These are phyloP conservation scores for Phrynocephalus guinanensis DNA, from an alignment of 2,797 vertebrate genomes.

Conservation along the genomic window DNA sequence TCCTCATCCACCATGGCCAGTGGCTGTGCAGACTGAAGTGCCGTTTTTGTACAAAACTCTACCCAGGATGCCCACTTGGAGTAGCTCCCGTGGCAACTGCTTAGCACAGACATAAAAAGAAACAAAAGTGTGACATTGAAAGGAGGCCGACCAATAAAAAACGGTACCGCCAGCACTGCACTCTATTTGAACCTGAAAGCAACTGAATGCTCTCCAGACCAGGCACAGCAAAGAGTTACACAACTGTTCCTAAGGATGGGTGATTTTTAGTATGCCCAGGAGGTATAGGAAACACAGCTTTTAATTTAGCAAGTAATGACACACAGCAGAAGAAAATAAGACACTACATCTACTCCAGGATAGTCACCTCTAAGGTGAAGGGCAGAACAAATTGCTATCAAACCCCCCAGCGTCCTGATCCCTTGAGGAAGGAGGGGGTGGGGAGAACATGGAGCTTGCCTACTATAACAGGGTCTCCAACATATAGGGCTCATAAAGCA, in stretches of 20 bases:
- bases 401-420: neutral
- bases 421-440: neutral
- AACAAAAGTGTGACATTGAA: slow-evolving; percentile 58
- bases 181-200: slow-evolving; percentile 59
- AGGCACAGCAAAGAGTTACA: slow-evolving; percentile 23
- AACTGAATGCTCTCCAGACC: slow-evolving; percentile 38
- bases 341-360: rapidly evolving
- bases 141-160: slow-evolving; percentile 60
- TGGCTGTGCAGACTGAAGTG: too few relatives aligned
- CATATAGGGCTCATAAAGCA: slow-evolving; percentile 15
- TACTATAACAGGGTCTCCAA: neutral
- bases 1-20: too few relatives aligned
- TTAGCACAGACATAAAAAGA: neutral
- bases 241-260: neutral
- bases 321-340: rapidly evolving
- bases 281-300: slow-evolving; percentile 45
- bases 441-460: neutral
- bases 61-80: slow-evolving; percentile 13
- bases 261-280: slow-evolving; percentile 39
- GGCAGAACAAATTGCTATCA: slow-evolving; percentile 18
- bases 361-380: slow-evolving; percentile 21
- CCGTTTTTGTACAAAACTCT: rapidly evolving
- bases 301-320: slow-evolving; percentile 43
- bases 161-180: slow-evolving; percentile 63
- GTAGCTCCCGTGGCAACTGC: slow-evolving; percentile 45